Evolutionary conservation across 2,888 invertebrate species (phyloP).

Genomic region (Xylota segnis): DNA sequence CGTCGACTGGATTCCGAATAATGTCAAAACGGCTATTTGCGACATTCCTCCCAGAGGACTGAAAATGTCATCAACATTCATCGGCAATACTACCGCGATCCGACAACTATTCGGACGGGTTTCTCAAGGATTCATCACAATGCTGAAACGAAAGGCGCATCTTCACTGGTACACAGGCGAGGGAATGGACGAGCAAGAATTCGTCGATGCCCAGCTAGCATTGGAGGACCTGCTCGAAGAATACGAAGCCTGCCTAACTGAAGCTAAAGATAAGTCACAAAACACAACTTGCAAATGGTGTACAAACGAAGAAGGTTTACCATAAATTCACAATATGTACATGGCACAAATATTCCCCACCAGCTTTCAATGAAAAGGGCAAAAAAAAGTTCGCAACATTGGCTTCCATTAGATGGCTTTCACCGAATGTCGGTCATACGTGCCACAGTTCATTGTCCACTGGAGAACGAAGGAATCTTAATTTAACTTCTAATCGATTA

Average conservation of each 20-base stretch:
- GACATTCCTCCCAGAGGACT: conserved; percentile 94
- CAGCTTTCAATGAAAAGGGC: conserved; percentile 44
- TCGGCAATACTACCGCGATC: conserved; percentile 93
- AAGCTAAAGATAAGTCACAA: background rate
- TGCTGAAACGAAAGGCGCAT: conserved; percentile 93
- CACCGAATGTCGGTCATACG: conserved; percentile 78
- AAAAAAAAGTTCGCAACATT: conserved; percentile 70
- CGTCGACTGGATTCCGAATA: conserved; percentile 94
- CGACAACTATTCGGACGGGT: conserved; percentile 92
- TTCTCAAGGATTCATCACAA: conserved; percentile 91
- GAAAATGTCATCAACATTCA: conserved; percentile 94
- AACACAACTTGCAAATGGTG: conserved; percentile 48
- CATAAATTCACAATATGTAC: background rate
- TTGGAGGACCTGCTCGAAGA: conserved; percentile 90
- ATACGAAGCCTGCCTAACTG: conserved; percentile 83
- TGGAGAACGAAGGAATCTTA: background rate
- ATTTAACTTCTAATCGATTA: background rate
- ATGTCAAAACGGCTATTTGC: conserved; percentile 93
- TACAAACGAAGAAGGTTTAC: conserved; percentile 24
- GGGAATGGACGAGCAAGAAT: conserved; percentile 95
- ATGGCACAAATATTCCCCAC: background rate
- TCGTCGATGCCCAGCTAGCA: conserved; percentile 93
- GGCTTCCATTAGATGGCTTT: conserved; percentile 78
- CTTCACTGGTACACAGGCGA: conserved; percentile 95
- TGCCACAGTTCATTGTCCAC: conserved; percentile 49